Conservation (phyloP, 2,888 invertebrate species). For the Saturnia japonica region DNA sequence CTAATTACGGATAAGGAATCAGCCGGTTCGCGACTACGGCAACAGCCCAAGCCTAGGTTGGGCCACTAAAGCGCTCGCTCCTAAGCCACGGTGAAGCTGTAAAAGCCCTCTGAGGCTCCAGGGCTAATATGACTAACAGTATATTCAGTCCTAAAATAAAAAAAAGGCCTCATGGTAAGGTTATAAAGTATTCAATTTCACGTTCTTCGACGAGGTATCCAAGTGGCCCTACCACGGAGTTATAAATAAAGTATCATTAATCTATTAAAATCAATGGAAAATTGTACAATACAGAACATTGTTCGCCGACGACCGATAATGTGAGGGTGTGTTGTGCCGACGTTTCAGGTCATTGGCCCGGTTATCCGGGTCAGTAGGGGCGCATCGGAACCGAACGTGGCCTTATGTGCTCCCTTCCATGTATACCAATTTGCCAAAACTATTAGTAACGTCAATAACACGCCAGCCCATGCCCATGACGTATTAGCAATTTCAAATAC, state of each 20-base stretch:
- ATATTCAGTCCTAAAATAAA: too few relatives aligned
- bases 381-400: conserved; percentile 1
- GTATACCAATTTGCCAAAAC: conserved; percentile 16
- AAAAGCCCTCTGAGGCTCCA: too few relatives aligned
- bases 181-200: not conserved
- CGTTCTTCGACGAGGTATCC: not conserved
- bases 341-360: conserved; percentile 21
- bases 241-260: not conserved
- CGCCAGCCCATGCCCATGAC: too few relatives aligned
- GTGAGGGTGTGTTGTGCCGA: conserved; percentile 15
- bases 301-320: conserved; percentile 13
- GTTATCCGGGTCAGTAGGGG: conserved; percentile 19
- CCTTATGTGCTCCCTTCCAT: conserved; percentile 7
- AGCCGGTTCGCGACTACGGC: too few relatives aligned
- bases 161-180: too few relatives aligned
- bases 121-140: too few relatives aligned
- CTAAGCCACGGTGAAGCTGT: too few relatives aligned
- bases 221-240: not conserved
- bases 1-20: too few relatives aligned
- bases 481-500: too few relatives aligned
- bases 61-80: too few relatives aligned
- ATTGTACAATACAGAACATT: not conserved
- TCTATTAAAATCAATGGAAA: not conserved
- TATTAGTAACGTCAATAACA: conserved; percentile 17
- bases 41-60: too few relatives aligned